These are phyloP conservation scores for Drosophila nigromelanica DNA, from an alignment of 1,140 invertebrate genomes.

Conservation along the genomic window DNA sequence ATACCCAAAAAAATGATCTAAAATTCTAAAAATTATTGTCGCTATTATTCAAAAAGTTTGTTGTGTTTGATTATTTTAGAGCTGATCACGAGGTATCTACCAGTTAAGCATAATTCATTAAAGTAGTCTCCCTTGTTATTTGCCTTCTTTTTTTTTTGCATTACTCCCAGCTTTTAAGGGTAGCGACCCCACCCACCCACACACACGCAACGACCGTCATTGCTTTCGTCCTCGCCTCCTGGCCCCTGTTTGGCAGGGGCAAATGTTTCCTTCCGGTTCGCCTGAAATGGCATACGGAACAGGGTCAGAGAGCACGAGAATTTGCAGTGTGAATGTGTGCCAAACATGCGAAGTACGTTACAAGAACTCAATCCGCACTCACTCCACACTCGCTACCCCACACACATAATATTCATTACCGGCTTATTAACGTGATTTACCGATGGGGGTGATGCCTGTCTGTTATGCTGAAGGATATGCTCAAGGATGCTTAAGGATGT, in stretches of 20 bases:
- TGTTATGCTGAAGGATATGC: constrained; percentile 23
- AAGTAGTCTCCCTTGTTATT: background rate
- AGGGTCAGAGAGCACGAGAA: constrained; percentile 8
- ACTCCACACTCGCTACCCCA: background rate
- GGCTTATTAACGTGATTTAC: constrained; percentile 81
- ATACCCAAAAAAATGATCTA: no score
- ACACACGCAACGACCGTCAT: constrained; percentile 14
- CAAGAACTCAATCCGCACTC: background rate
- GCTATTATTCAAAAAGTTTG: no score
- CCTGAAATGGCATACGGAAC: constrained; percentile 18
- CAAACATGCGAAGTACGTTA: constrained; percentile 67
- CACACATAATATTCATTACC: constrained; percentile 73
- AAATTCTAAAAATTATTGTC: no score
- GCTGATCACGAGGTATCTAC: background rate
- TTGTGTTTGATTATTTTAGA: background rate
- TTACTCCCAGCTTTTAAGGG: constrained; percentile 28
- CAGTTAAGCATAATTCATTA: background rate
- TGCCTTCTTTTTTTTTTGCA: no score
- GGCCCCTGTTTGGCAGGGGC: constrained; percentile 12
- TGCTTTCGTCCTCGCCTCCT: background rate
- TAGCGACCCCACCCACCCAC: constrained; percentile 1
- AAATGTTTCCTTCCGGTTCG: constrained; percentile 71
- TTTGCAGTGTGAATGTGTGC: constrained; percentile 70
- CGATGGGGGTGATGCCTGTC: constrained; percentile 63
- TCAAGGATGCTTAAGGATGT: constrained; percentile 50